phyloP scores from a whole-genome alignment of 2,797 vertebrate species.

The Pseudotriccus pelzelni region DNA sequence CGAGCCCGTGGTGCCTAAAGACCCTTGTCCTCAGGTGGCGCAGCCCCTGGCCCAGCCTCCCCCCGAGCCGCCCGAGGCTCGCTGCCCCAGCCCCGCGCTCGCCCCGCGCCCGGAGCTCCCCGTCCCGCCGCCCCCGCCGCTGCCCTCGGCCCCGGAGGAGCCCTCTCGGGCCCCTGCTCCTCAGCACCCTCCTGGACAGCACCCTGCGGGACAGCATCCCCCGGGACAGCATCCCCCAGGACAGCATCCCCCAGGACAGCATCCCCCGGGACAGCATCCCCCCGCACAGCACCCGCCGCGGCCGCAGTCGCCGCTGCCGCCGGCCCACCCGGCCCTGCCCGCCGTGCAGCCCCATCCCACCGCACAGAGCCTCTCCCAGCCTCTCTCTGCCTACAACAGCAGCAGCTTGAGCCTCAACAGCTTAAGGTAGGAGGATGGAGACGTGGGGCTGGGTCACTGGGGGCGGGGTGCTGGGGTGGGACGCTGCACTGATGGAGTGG shows the following conservation, averaged over 20 bases:
- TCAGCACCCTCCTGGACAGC: neutral
- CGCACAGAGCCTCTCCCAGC: slow-evolving; percentile 83
- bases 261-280: slow-evolving; percentile 47
- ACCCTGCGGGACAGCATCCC: neutral
- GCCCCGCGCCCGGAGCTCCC: slow-evolving; percentile 38
- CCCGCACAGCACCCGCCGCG: slow-evolving; percentile 65
- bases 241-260: neutral
- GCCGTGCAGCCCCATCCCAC: slow-evolving; percentile 77
- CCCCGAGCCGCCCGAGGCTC: slow-evolving; percentile 60
- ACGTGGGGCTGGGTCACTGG: neutral
- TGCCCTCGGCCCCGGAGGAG: neutral
- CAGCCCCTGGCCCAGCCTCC: slow-evolving; percentile 59
- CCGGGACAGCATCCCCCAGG: accelerated
- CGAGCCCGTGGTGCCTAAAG: slow-evolving; percentile 79
- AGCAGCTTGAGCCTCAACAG: slow-evolving; percentile 91
- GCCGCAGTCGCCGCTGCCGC: slow-evolving; percentile 79
- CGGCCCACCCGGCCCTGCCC: slow-evolving; percentile 74
- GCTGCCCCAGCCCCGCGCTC: slow-evolving; percentile 63
- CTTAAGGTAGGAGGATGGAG: slow-evolving; percentile 81
- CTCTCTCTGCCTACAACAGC: slow-evolving; percentile 87
- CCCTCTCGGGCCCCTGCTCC: neutral
- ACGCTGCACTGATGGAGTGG: neutral
- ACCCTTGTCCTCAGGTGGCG: slow-evolving; percentile 70
- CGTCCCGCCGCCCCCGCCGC: slow-evolving; percentile 3
- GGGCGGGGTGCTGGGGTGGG: neutral